These are phyloP conservation scores for Odontomachus brunneus DNA, from an alignment of 1,140 invertebrate species.

Conservation along the genomic window DNA sequence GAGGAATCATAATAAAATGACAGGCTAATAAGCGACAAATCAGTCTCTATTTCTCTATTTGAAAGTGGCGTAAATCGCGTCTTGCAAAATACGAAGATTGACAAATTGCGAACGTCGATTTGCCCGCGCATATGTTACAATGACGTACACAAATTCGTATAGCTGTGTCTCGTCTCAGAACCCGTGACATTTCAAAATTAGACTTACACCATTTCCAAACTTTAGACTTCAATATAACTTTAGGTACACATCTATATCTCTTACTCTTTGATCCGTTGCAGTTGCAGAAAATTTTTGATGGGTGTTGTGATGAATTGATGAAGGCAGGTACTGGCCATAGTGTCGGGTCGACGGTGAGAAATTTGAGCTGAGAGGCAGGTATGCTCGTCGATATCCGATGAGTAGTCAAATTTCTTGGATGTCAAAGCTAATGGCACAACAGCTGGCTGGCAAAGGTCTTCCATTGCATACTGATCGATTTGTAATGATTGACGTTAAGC, in stretches of 20 bases:
- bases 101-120: too few species aligned
- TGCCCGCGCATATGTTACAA: background rate
- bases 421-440: background rate
- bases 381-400: background rate
- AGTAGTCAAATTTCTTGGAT: background rate
- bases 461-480: slow-evolving; percentile 36
- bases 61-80: background rate
- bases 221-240: background rate
- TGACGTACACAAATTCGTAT: background rate
- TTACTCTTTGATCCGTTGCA: slow-evolving; percentile 83
- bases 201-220: slow-evolving; percentile 4
- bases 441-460: slow-evolving; percentile 2
- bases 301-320: slow-evolving; percentile 79
- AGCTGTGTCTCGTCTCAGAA: slow-evolving; percentile 43
- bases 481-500: slow-evolving; percentile 11
- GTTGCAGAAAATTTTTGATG: slow-evolving; percentile 81
- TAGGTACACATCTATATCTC: slow-evolving; percentile 52
- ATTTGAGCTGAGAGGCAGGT: background rate
- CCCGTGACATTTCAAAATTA: slow-evolving; percentile 27
- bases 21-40: background rate
- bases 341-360: background rate
- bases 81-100: background rate
- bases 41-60: background rate
- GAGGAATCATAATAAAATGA: background rate
- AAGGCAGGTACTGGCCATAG: slow-evolving; percentile 80